Base-by-base conservation (phyloP, 2,888 invertebrate species). In the Drosophila kuntzei region DNA sequence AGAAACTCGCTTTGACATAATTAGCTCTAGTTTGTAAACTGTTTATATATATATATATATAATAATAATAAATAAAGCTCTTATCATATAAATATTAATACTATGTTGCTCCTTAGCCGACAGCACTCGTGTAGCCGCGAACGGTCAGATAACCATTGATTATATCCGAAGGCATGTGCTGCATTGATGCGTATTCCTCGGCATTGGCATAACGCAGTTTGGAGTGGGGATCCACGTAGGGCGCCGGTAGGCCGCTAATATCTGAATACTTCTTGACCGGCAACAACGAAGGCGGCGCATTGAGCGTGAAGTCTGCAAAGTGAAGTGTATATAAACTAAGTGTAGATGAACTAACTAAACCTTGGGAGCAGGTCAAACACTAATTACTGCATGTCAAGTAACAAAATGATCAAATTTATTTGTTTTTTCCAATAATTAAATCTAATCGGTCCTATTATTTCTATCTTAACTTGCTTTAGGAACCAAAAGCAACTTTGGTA, bases 191-290 rank as follows among this genome's bases (percentile, higher is more conserved):
- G 93, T 97, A 98, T 91, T 98, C 98, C 80, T 98, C 98, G 43
- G 95, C 94, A 91, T 96, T 96, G 50, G 97, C 95, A 91, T 95
- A 98, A 74, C 95, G 94, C 6, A 98, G 93, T 90, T 98, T 97
- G 0, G 97, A 97, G 90, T 97, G 97, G 3, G 98, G 97, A 93
- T 98, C 98, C 76, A 96, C 96, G 89, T 98, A 98, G 12, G 96
- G 96, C 22, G 98, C 96, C 43, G 95, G 95, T 32, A 98, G 92
- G 0, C 98, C 98, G 58, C 97, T 97, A 71, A 98, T 95, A 90
- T 98, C 98, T 0, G 98, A 98, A 92, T 98, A 98, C 88, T 98
- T 98, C 90, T 98, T 98, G 0, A 97, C 95, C 4, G 98, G 98
- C 90, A 95, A 95, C 90, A 98, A 96, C 36, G 97, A 96, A 37